phyloP scores from a whole-genome alignment of 2,113 vertebrate genomes.

The Perccottus glenii region DNA sequence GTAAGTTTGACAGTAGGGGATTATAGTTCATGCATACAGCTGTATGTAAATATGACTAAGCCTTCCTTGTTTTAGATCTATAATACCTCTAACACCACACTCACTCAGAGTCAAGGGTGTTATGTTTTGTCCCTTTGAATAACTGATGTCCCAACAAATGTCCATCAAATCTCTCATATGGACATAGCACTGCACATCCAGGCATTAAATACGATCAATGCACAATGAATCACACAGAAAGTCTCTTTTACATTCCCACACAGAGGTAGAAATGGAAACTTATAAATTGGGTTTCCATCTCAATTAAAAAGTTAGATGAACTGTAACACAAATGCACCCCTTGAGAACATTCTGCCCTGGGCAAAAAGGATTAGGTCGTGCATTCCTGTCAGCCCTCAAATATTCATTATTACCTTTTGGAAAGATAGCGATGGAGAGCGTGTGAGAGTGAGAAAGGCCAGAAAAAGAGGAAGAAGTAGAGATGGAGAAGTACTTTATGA shows the following conservation, averaged over 20 bases:
- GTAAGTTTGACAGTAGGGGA: conserved; percentile 18
- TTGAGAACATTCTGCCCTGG: conserved; percentile 61
- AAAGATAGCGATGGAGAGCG: conserved; percentile 53
- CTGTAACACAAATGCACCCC: conserved; percentile 61
- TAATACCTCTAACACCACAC: background rate
- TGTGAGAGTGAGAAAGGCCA: conserved; percentile 36
- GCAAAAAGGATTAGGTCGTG: conserved; percentile 68
- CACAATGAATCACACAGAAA: conserved; percentile 35
- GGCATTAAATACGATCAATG: conserved; percentile 21
- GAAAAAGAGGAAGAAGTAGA: conserved; percentile 37
- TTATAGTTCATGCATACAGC: conserved; percentile 17
- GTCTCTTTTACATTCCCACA: conserved; percentile 60
- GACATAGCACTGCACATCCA: conserved; percentile 8
- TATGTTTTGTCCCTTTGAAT: background rate
- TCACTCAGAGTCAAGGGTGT: background rate
- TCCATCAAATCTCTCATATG: conserved; percentile 18
- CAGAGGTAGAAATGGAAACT: conserved; percentile 58
- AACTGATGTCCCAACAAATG: background rate
- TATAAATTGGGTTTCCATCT: conserved; percentile 66
- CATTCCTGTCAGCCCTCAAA: conserved; percentile 67
- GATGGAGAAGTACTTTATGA: conserved; percentile 57
- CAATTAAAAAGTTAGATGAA: conserved; percentile 75
- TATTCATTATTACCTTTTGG: conserved; percentile 73
- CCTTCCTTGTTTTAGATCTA: background rate
- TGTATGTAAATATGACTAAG: conserved; percentile 14